These are phyloP conservation scores for Podarcis muralis DNA, from an alignment of 2,113 vertebrate species.

Conservation along the genomic window DNA sequence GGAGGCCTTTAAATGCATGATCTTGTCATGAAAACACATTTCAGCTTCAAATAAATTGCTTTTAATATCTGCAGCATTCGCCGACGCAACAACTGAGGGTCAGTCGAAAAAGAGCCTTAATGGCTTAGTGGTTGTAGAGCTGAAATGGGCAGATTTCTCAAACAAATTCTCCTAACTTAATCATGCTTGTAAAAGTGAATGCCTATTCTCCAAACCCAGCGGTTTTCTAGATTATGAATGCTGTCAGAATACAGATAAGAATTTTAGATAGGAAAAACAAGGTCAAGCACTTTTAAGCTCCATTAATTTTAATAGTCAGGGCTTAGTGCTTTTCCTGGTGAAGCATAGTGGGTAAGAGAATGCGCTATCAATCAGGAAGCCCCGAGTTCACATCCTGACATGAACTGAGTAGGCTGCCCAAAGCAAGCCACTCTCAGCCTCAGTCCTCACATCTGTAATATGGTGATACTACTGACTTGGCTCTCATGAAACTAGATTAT, in stretches of 20 bases:
- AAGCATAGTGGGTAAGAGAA: neutral
- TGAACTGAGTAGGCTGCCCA: too few species aligned
- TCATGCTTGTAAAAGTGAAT: neutral
- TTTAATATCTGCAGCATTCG: neutral
- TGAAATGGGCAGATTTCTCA: neutral
- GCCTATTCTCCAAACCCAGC: neutral
- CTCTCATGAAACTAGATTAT: too few species aligned
- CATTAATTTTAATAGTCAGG: neutral
- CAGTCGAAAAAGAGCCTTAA: neutral
- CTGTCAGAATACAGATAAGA: neutral
- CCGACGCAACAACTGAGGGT: neutral
- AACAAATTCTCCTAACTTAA: neutral
- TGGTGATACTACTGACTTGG: too few species aligned
- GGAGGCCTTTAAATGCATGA: neutral
- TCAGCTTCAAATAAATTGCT: constrained; percentile 20
- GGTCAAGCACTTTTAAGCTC: neutral
- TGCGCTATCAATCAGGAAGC: too few species aligned
- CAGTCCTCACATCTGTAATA: too few species aligned
- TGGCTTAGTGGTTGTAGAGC: neutral
- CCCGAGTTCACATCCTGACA: too few species aligned
- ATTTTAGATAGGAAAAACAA: neutral
- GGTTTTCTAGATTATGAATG: neutral
- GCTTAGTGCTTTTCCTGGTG: neutral
- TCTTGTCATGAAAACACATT: constrained; percentile 12
- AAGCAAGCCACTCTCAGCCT: too few species aligned